phyloP scores from a whole-genome alignment of 2,797 vertebrate species.

The Antennarius maculatus region DNA sequence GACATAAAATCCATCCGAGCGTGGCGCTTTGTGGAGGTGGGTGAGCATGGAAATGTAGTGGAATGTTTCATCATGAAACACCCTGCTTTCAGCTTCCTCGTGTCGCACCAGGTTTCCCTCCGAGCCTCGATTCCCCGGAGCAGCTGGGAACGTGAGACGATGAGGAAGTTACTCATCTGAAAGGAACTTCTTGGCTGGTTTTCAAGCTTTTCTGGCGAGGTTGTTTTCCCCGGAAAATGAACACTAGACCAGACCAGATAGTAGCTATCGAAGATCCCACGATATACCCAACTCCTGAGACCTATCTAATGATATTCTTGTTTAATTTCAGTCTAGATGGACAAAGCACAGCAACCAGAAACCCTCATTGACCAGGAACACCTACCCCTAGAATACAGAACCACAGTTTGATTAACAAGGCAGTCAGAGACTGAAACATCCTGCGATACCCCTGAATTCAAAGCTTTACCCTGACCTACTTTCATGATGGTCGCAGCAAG shows the following conservation, averaged over 20 bases:
- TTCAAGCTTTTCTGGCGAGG: constrained; percentile 36
- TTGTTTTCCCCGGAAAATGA: constrained; percentile 35
- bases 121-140: constrained; percentile 49
- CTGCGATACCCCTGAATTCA: too few species aligned
- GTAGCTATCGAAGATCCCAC: neutral
- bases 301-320: too few species aligned
- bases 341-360: too few species aligned
- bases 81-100: constrained; percentile 33
- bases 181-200: constrained; percentile 62
- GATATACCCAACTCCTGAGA: too few species aligned
- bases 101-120: constrained; percentile 38
- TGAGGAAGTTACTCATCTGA: constrained; percentile 72
- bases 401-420: too few species aligned
- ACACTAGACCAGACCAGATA: constrained; percentile 13
- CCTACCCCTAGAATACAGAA: too few species aligned
- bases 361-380: too few species aligned
- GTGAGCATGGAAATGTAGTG: constrained; percentile 33
- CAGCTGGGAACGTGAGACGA: constrained; percentile 69
- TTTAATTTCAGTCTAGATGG: too few species aligned
- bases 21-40: constrained; percentile 22
- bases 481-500: too few species aligned
- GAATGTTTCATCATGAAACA: constrained; percentile 16
- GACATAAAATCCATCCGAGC: constrained; percentile 44
- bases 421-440: too few species aligned
- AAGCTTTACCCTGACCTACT: too few species aligned